These are phyloP conservation scores for Drosophila elegans DNA, from an alignment of 1,140 invertebrate species.

Conservation along the genomic window DNA sequence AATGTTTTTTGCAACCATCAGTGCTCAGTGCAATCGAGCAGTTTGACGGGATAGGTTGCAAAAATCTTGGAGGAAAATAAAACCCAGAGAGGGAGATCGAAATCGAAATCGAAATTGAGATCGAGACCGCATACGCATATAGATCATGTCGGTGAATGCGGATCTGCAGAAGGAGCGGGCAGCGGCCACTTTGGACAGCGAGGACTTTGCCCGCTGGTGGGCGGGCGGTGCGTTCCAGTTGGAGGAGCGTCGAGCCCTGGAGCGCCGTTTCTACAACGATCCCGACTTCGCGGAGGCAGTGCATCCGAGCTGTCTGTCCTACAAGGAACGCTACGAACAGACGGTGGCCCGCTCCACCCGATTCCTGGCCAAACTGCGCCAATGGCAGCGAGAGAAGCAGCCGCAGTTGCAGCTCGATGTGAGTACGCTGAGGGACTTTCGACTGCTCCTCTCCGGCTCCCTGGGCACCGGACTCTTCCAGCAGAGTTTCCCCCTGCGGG, in stretches of 20 bases:
- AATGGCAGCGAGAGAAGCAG: slow-evolving; percentile 86
- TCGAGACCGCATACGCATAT: no score
- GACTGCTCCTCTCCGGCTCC: slow-evolving; percentile 87
- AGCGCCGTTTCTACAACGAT: slow-evolving; percentile 90
- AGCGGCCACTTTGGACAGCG: slow-evolving; percentile 89
- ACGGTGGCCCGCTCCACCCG: slow-evolving; percentile 90
- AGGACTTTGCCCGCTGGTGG: slow-evolving; percentile 91
- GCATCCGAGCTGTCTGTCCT: slow-evolving; percentile 91
- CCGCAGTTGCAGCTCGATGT: slow-evolving; percentile 22
- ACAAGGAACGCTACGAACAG: slow-evolving; percentile 93
- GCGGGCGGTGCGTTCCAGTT: slow-evolving; percentile 91
- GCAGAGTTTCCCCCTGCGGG: slow-evolving; percentile 91
- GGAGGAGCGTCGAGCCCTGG: slow-evolving; percentile 84
- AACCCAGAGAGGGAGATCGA: background rate
- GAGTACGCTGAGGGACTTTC: slow-evolving; percentile 60
- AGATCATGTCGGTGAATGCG: slow-evolving; percentile 27
- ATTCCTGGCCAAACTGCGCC: slow-evolving; percentile 90
- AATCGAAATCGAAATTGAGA: no score
- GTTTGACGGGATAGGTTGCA: background rate
- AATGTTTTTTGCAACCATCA: background rate
- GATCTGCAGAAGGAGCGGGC: slow-evolving; percentile 91
- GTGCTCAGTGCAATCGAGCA: background rate
- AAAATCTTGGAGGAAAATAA: no score
- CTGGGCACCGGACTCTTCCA: slow-evolving; percentile 91
- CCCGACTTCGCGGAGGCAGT: slow-evolving; percentile 88